A percentile compares a stretch with the other conserved stretches of the same genome.
These are phyloP conservation scores for Idaea dimidiata DNA, from an alignment of 2,888 invertebrate species.

Conservation along the genomic window DNA sequence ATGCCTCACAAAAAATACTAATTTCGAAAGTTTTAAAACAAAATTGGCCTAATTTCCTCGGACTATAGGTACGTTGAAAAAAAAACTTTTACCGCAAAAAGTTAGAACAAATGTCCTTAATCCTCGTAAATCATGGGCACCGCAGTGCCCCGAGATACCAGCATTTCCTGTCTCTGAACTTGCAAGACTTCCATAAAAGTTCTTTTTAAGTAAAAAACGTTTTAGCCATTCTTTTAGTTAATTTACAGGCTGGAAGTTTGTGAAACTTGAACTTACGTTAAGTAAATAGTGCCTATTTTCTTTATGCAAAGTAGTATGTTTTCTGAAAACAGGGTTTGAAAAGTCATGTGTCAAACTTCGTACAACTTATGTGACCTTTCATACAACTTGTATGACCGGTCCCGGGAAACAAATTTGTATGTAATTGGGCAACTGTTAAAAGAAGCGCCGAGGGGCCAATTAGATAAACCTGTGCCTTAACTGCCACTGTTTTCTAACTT, in stretches of 20 bases:
- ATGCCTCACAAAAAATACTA: not conserved
- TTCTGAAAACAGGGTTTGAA: too few species aligned
- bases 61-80: not conserved
- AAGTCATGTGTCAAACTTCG: too few species aligned
- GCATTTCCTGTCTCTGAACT: slow-evolving; percentile 13
- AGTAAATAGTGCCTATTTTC: not conserved
- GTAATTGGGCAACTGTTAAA: too few species aligned
- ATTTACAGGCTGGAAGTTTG: slow-evolving; percentile 10
- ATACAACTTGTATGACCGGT: too few species aligned
- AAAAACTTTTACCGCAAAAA: not conserved
- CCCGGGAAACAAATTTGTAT: too few species aligned
- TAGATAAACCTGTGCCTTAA: too few species aligned
- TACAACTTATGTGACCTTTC: too few species aligned
- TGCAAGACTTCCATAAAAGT: slow-evolving; percentile 16
- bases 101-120: not conserved
- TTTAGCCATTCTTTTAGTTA: slow-evolving; percentile 24
- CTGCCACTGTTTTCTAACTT: too few species aligned
- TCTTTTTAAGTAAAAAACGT: slow-evolving; percentile 19
- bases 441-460: too few species aligned
- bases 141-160: slow-evolving; percentile 10
- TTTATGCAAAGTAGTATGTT: too few species aligned
- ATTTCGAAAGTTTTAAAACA: not conserved
- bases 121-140: not conserved
- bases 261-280: not conserved
- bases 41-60: not conserved